phyloP scores from a whole-genome alignment of 1,140 invertebrate genomes.

The Drosophila tropicalis region DNA sequence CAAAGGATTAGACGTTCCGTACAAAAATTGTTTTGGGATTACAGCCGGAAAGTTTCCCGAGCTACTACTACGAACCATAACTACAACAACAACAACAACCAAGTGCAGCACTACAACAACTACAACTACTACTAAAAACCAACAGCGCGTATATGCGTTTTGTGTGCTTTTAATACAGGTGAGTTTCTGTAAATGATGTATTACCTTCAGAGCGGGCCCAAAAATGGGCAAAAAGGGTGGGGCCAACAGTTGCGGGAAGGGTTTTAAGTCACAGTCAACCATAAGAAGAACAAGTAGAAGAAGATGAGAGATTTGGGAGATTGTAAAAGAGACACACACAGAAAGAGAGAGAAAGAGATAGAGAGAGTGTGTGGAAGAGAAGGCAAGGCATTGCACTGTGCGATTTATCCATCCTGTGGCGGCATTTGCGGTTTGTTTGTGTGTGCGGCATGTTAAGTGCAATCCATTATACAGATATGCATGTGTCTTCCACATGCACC shows the following conservation, averaged over 20 bases:
- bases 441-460: constrained; percentile 79
- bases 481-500: constrained; percentile 52
- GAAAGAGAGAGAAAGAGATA: background rate
- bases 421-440: constrained; percentile 66
- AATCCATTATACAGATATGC: constrained; percentile 79
- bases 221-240: background rate
- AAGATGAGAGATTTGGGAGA: background rate
- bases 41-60: constrained; percentile 30
- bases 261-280: constrained; percentile 6
- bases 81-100: too few species aligned
- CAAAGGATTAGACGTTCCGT: constrained; percentile 61
- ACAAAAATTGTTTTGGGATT: constrained; percentile 26
- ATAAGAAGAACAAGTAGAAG: background rate
- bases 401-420: constrained; percentile 33
- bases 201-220: constrained; percentile 33
- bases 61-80: background rate
- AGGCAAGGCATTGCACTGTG: background rate
- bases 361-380: background rate
- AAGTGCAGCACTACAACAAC: constrained; percentile 7
- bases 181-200: constrained; percentile 74
- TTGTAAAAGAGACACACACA: background rate
- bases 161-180: constrained; percentile 40
- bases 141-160: constrained; percentile 1
- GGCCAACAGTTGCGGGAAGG: background rate
- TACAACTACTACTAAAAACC: background rate